phyloP scores from a whole-genome alignment of 2,797 vertebrate genomes.

The Leucoraja ocellata region DNA sequence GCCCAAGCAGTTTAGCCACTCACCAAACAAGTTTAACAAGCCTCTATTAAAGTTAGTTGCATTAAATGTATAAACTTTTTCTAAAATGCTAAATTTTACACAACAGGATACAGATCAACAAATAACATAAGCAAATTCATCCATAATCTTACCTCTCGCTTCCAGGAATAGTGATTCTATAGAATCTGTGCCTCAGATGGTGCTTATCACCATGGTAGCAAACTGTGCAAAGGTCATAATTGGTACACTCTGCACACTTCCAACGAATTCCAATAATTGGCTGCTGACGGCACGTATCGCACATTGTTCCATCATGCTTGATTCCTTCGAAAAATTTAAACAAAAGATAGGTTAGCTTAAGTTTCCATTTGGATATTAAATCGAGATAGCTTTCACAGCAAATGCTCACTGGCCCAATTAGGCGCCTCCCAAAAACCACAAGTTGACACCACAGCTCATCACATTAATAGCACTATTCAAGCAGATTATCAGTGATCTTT shows the following conservation, averaged over 20 bases:
- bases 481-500: neutral
- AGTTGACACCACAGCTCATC: neutral
- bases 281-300: conserved; percentile 95
- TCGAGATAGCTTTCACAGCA: neutral
- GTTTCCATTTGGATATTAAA: neutral
- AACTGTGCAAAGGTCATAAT: conserved; percentile 96
- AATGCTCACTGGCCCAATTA: neutral
- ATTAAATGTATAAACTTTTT: neutral
- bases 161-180: conserved; percentile 95
- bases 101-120: neutral
- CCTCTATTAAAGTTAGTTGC: neutral
- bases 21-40: neutral
- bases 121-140: neutral
- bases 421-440: neutral
- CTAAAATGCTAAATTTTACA: neutral
- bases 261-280: conserved; percentile 98
- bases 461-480: neutral
- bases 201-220: conserved; percentile 99
- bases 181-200: conserved; percentile 94
- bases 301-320: conserved; percentile 98
- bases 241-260: conserved; percentile 98
- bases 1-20: neutral
- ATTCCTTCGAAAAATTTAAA: conserved; percentile 65
- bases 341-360: neutral
- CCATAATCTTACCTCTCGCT: conserved; percentile 76